Evolutionary conservation across 2,113 vertebrate genomes (phyloP).

Genomic region (Emydocephalus ijimae): DNA sequence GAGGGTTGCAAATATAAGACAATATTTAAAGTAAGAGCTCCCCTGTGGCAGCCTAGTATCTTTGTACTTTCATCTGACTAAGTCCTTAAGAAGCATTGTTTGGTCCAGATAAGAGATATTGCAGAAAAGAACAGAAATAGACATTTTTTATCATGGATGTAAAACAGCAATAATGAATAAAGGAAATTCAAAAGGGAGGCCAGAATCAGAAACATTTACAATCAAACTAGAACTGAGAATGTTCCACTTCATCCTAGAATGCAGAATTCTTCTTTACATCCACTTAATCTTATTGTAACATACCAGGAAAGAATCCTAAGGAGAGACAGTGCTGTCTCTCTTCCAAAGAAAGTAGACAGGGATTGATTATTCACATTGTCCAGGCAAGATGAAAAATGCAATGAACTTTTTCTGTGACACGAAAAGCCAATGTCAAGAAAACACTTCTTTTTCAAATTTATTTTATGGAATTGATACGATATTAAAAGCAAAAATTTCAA

Average conservation of each 20-base stretch:
- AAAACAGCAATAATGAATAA: neutral
- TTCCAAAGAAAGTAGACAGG: constrained; percentile 16
- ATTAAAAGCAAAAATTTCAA: neutral
- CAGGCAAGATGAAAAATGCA: constrained; percentile 31
- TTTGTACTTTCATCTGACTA: neutral
- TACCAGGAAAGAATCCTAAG: constrained; percentile 23
- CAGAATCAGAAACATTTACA: constrained; percentile 19
- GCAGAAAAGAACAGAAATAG: neutral
- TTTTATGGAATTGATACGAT: neutral
- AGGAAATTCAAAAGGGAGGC: neutral
- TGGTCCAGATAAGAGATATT: neutral
- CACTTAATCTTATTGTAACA: constrained; percentile 16
- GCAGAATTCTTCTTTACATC: constrained; percentile 15
- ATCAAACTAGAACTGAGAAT: neutral
- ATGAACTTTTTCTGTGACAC: neutral
- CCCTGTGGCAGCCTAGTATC: neutral
- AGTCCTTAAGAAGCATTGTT: neutral
- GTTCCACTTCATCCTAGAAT: constrained; percentile 11
- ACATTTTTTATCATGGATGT: neutral
- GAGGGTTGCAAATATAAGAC: neutral
- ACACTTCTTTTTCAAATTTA: constrained; percentile 2
- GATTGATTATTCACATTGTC: constrained; percentile 20
- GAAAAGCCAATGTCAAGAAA: constrained; percentile 16
- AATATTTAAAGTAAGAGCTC: neutral
- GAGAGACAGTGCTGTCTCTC: neutral